Percentiles rank a stretch among this genome's conserved stretches.
Evolutionary conservation across 2,797 vertebrate species (phyloP).

Genomic region (Neosalanx taihuensis): DNA sequence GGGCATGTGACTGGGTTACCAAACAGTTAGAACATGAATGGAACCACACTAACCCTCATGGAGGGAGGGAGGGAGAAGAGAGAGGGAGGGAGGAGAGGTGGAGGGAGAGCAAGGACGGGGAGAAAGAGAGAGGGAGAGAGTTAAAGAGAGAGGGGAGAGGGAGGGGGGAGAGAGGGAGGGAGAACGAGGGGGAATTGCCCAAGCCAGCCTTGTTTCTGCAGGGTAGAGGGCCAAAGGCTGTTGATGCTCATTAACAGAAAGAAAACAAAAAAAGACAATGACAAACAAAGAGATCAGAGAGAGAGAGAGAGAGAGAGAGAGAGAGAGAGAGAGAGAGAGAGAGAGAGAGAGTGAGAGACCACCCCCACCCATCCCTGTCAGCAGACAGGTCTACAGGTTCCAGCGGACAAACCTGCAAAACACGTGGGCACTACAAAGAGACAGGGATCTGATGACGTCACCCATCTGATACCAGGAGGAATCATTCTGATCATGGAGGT

Average conservation of each 20-base stretch:
- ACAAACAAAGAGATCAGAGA: constrained; percentile 17
- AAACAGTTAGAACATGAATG: constrained; percentile 36
- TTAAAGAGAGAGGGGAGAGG: background rate
- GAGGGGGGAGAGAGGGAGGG: background rate
- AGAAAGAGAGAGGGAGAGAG: background rate
- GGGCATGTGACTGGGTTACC: constrained; percentile 39
- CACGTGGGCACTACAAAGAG: constrained; percentile 35
- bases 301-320: no score
- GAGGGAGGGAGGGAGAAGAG: background rate
- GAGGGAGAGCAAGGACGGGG: background rate
- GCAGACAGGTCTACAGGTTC: constrained; percentile 58
- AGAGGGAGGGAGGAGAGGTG: background rate
- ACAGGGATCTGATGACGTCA: background rate
- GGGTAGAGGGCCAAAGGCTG: no score
- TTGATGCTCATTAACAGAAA: no score
- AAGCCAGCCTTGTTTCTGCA: background rate
- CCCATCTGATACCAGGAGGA: no score
- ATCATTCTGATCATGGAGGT: no score
- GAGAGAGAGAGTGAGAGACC: constrained; percentile 28
- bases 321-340: background rate
- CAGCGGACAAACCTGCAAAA: constrained; percentile 18
- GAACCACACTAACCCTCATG: constrained; percentile 28
- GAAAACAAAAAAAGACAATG: no score
- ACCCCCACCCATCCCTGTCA: background rate
- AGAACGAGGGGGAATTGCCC: background rate